phyloP scores from a whole-genome alignment of 2,113 vertebrate genomes.

The Ictidomys tridecemlineatus region DNA sequence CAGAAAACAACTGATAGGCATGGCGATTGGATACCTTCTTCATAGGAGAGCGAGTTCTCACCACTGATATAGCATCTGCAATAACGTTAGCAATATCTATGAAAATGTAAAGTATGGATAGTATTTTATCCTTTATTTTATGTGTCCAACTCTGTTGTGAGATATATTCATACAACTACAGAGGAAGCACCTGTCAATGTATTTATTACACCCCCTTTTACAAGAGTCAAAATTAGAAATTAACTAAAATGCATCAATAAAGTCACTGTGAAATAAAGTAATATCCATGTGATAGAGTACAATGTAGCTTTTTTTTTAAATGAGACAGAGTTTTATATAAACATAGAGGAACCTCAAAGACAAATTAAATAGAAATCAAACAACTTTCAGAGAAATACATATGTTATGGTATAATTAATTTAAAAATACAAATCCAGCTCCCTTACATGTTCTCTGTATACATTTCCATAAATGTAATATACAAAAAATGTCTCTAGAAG shows the following conservation, averaged over 20 bases:
- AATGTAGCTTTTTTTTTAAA: neutral
- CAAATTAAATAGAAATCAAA: neutral
- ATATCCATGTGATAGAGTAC: no score
- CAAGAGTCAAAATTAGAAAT: neutral
- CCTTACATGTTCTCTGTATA: neutral
- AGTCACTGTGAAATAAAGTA: neutral
- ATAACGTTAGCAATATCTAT: neutral
- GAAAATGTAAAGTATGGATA: neutral
- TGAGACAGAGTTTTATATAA: neutral
- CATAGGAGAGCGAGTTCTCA: neutral
- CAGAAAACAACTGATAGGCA: neutral
- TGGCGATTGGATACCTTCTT: neutral
- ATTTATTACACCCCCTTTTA: neutral
- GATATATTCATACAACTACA: neutral
- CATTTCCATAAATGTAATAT: neutral
- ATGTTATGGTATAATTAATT: neutral
- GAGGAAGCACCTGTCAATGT: fast-evolving
- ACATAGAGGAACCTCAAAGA: neutral
- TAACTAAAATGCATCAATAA: neutral
- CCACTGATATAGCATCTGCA: neutral
- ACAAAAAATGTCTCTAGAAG: conserved; percentile 17
- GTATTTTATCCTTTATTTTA: neutral
- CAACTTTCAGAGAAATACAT: neutral
- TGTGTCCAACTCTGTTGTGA: neutral
- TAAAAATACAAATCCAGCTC: neutral